phyloP scores from a whole-genome alignment of 2,797 vertebrate species.

The Sebastiscus albofasciatus region DNA sequence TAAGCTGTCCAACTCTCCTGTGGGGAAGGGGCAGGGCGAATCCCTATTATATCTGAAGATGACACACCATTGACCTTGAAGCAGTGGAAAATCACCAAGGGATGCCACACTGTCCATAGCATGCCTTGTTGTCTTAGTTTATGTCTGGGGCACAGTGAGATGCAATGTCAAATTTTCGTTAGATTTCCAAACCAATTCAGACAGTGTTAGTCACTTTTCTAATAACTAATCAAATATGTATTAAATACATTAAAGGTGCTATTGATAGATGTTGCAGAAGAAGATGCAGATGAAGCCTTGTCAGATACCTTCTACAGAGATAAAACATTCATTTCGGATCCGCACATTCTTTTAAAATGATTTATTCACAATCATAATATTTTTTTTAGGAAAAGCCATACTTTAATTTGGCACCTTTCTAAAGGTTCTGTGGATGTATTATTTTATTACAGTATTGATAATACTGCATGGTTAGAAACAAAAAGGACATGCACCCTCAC shows the following conservation, averaged over 20 bases:
- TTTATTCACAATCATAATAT: too few species aligned
- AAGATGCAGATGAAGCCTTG: too few species aligned
- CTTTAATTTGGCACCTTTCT: too few species aligned
- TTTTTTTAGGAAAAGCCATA: too few species aligned
- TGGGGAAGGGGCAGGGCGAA: conserved; percentile 22
- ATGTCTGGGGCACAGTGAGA: not conserved
- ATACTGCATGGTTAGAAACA: not conserved
- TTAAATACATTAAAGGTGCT: not conserved
- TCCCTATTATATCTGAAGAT: conserved; percentile 58
- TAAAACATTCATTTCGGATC: too few species aligned
- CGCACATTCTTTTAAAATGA: too few species aligned
- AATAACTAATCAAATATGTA: conserved; percentile 3
- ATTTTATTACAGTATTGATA: not conserved
- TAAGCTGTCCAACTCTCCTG: conserved; percentile 37
- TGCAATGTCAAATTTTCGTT: not conserved
- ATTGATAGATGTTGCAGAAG: too few species aligned
- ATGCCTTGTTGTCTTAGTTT: conserved; percentile 42
- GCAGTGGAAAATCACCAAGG: conserved; percentile 47
- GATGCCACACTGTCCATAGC: conserved; percentile 13
- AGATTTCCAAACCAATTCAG: conserved; percentile 14
- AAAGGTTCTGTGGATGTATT: too few species aligned
- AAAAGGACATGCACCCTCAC: not conserved
- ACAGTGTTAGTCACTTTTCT: not conserved
- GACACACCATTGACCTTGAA: conserved; percentile 68
- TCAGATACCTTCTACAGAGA: too few species aligned